Evolutionary conservation across 2,888 invertebrate genomes (phyloP).

Genomic region (Hypomecis punctinalis): DNA sequence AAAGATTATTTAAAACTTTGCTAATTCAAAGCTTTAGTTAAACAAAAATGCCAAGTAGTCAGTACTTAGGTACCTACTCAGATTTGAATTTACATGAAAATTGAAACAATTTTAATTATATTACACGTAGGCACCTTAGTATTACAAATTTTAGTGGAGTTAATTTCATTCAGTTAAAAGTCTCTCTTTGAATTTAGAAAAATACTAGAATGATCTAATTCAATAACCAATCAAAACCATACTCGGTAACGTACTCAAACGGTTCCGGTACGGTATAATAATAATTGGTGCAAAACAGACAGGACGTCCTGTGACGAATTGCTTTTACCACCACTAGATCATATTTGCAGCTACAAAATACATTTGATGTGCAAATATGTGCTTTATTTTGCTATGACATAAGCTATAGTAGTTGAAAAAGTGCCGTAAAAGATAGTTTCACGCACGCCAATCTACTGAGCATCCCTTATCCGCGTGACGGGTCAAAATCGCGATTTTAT

Average conservation of each 20-base stretch:
- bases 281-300: conserved; percentile 82
- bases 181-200: no score
- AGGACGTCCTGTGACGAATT: conserved; percentile 83
- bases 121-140: no score
- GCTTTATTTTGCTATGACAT: conserved; percentile 39
- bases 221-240: conserved; percentile 32
- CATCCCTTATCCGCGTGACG: conserved; percentile 79
- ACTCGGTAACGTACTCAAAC: conserved; percentile 64
- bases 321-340: conserved; percentile 51
- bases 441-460: conserved; percentile 62
- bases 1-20: no score
- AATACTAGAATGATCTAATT: background rate
- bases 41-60: no score
- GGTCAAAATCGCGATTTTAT: conserved; percentile 84
- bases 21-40: no score
- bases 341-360: conserved; percentile 45
- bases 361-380: conserved; percentile 43
- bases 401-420: background rate
- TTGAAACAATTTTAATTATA: no score
- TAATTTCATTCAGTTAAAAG: no score
- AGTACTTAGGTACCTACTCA: no score
- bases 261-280: conserved; percentile 76
- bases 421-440: conserved; percentile 18
- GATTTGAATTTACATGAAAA: no score
- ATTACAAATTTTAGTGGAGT: no score